A percentile compares a stretch with the other conserved stretches of the same genome.
phyloP scores from a whole-genome alignment of 2,113 vertebrate genomes.

The Rhabdomys dilectus region DNA sequence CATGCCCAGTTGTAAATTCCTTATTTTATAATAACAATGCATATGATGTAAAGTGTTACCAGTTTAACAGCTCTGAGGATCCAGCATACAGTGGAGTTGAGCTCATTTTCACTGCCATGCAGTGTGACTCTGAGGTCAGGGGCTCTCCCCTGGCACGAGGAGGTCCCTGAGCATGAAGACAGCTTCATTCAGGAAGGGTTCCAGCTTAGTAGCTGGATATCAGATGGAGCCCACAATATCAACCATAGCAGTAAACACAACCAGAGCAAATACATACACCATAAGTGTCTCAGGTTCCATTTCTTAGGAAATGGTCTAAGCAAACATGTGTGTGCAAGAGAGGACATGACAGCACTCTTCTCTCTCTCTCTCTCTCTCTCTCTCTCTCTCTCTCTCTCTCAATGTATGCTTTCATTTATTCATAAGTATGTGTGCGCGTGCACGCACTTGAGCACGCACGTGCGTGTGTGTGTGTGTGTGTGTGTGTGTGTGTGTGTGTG shows the following conservation, averaged over 20 bases:
- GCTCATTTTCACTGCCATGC: not conserved
- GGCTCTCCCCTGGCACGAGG: not conserved
- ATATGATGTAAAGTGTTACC: not conserved
- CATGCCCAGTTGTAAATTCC: not conserved
- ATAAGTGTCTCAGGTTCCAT: not conserved
- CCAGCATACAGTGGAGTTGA: not conserved
- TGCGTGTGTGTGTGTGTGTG: no score
- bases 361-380: not conserved
- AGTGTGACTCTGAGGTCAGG: not conserved
- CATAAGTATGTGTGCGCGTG: not conserved
- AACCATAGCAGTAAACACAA: not conserved
- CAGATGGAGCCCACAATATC: not conserved
- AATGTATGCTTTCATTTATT: not conserved
- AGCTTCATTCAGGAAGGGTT: conserved; percentile 25
- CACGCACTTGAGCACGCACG: no score
- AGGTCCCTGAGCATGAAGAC: not conserved
- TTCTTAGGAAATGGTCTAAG: not conserved
- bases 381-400: not conserved
- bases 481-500: not conserved
- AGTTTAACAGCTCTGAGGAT: not conserved
- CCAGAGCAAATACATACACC: not conserved
- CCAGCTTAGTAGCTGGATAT: not conserved
- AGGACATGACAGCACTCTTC: no score
- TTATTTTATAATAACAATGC: not conserved
- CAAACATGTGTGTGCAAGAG: not conserved